A percentile compares a stretch with the other conserved stretches of the same genome.
These are phyloP conservation scores for Astreopora myriophthalma DNA, from an alignment of 64 coral and sea anemone genomes.

Conservation along the genomic window DNA sequence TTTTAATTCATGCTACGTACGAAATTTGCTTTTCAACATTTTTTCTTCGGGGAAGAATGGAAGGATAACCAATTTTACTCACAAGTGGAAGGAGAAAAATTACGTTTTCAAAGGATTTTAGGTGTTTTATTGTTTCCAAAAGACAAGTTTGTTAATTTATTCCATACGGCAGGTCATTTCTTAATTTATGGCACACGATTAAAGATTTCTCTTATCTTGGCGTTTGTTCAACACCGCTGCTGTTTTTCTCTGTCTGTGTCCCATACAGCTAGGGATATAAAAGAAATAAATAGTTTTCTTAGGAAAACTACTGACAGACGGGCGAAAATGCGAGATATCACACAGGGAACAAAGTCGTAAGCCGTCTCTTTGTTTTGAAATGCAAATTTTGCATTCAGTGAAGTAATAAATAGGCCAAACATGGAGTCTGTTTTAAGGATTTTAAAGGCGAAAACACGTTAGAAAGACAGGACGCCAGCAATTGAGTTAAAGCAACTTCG, in stretches of 20 bases:
- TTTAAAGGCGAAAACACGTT: background rate
- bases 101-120: too few species aligned
- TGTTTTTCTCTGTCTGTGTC: background rate
- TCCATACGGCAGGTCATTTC: too few species aligned
- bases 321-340: background rate
- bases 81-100: too few species aligned
- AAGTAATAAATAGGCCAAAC: background rate
- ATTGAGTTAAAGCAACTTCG: background rate
- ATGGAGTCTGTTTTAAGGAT: background rate
- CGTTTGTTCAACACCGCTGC: background rate
- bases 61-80: too few species aligned
- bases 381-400: constrained; percentile 20
- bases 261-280: background rate
- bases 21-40: too few species aligned
- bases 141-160: too few species aligned
- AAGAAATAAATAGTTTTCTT: too few species aligned
- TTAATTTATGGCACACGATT: too few species aligned
- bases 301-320: background rate
- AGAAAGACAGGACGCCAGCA: background rate
- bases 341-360: background rate
- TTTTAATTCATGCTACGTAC: too few species aligned
- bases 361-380: background rate
- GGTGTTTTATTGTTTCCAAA: too few species aligned
- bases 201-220: background rate
- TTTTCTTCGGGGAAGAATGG: too few species aligned